Percentiles rank a stretch among this genome's conserved stretches.
phyloP scores from a whole-genome alignment of 2,113 vertebrate genomes.

The Pterophyllum scalare region DNA sequence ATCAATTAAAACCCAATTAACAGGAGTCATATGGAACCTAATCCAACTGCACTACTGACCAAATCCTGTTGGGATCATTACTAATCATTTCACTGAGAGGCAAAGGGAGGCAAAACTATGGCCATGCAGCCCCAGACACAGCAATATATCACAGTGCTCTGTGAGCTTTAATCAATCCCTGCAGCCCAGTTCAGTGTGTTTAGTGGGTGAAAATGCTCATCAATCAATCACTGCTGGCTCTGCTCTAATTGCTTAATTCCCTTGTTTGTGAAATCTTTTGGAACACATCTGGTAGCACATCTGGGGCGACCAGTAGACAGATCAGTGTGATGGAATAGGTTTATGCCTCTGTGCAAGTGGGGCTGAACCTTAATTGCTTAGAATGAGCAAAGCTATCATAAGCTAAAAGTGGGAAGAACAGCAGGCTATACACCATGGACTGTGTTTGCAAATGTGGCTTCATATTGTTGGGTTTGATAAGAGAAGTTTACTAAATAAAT shows the following conservation, averaged over 20 bases:
- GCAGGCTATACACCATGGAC: not conserved
- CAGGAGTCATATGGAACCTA: slow-evolving; percentile 56
- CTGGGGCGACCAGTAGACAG: slow-evolving; percentile 35
- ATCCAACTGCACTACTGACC: slow-evolving; percentile 61
- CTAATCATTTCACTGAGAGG: slow-evolving; percentile 66
- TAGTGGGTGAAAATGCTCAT: slow-evolving; percentile 55
- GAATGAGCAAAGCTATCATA: slow-evolving; percentile 18
- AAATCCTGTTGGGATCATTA: slow-evolving; percentile 72
- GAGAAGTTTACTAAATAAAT: not conserved
- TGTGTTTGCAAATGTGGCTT: not conserved
- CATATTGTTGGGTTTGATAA: not conserved
- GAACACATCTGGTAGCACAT: slow-evolving; percentile 44
- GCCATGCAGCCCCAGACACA: slow-evolving; percentile 52
- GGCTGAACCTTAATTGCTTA: slow-evolving; percentile 26
- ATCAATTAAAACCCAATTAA: slow-evolving; percentile 76
- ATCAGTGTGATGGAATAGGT: slow-evolving; percentile 47
- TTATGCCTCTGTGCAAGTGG: slow-evolving; percentile 19
- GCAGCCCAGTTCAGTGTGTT: slow-evolving; percentile 57
- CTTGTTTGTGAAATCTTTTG: slow-evolving; percentile 58
- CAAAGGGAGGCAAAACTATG: slow-evolving; percentile 34
- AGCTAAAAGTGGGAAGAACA: not conserved
- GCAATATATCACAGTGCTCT: slow-evolving; percentile 58
- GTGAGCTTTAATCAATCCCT: slow-evolving; percentile 66
- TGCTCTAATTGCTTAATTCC: slow-evolving; percentile 66
- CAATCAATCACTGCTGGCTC: slow-evolving; percentile 62